Base-by-base conservation (phyloP, 1,140 invertebrate genomes). In the Tetramorium alpestre region DNA sequence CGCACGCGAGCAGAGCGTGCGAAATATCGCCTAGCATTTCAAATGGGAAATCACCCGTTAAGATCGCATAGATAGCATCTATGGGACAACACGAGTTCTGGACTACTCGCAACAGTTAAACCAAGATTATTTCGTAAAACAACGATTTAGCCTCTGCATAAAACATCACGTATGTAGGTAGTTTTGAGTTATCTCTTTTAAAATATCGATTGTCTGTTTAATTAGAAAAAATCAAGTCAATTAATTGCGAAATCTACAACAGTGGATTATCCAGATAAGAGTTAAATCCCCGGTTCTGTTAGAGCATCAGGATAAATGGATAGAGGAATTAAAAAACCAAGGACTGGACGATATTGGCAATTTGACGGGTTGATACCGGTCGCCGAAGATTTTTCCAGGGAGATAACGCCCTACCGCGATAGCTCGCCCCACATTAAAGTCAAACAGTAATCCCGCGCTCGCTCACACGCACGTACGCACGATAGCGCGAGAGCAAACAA, bases 401-500 rank as follows among this genome's bases (percentile, higher is more conserved):
- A 54, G 77, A 81, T 70, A 81, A 81, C 65, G 38, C 22, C n/a
- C 64, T 44, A 25, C 65, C 33, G 33, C 64, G 44, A 80, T 67
- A 69, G 49, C 77, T 69, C 64, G 22, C 22, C 64, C 64, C 49
- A 56, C 64, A 70, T 81, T 56, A 44, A 81, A 70, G 16, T 56
- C 78, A 69, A 58, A 70, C 51, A 70, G 78, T 64, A 56, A 70
- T 41, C 60, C 58, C 41, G 58, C 18, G 28, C 72, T 51, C 62
- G n/a, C 28, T 80, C 62, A 25, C 65, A 69, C 41, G 41, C 41
- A 47, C n/a, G 65, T n/a, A 69, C 65, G 65, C 22, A 67, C 13
- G 78, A 81, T 69, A 81, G 65, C 62, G 47, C 62, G 62, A 54
- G 54, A 58, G 77, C 77, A 69, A 81, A 70, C 49, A 70, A 41